Evolutionary conservation across 2,113 vertebrate genomes (phyloP), one percentile per base, ranked within the genome.

Genomic region (Triplophysa siluroides): DNA sequence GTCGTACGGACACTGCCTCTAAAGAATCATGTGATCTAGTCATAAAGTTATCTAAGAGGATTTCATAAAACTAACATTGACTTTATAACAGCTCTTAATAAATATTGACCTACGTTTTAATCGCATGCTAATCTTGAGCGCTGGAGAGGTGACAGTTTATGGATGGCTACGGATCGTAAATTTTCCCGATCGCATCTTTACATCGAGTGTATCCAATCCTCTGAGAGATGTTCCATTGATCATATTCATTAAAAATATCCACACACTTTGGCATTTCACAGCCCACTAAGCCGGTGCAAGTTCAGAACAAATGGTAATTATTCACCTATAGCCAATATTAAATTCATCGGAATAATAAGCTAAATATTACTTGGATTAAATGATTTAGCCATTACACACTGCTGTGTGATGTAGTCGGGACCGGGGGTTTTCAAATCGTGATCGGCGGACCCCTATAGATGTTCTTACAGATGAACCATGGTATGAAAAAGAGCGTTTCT

Each of bases 181-280:
- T 91, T 91, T 91, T 89, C 90, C 90, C 84, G 50, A 83, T 88
- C 88, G 89, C 90, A 90, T 90, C 90, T 91, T 91, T 93, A 91
- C 92, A 94, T 93, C 89, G 92, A 93, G 91, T 93, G 90, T 91
- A 92, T 92, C 84, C 85, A 88, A 90, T 92, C 91, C 89, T 83
- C 89, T 86, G 91, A 92, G 92, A 92, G 90, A 90, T 90, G 89
- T 91, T 91, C 91, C 88, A 93, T 93, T 93, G 93, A 93, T 93
- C 91, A 90, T 91, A 91, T 92, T 93, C 91, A 92, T 94, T 93
- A 94, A 93, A 93, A 93, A 93, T 92, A 81, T 84, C 85, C 83
- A 79, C 83, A 85, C 80, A 64, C 78, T 85, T 84, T 82, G 74
- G 85, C 80, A 85, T 81, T 78, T 83, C 79, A 81, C 83, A 83